phyloP scores from a whole-genome alignment of 35 echinoderm and acorn worm genomes.

The Heliocidaris erythrogramma region DNA sequence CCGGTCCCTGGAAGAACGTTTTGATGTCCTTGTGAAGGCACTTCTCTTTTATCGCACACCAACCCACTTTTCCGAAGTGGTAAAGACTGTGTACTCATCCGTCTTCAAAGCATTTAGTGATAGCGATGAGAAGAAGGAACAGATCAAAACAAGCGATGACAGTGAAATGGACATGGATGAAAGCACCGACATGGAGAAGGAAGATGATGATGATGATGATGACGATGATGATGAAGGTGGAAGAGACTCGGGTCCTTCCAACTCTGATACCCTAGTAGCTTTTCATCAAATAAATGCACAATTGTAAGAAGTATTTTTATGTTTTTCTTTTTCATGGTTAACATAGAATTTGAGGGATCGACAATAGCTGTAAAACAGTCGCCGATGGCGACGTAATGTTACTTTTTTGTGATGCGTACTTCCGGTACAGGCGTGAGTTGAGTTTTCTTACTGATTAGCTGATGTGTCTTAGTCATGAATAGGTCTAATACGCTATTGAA shows the following conservation, averaged over 20 bases:
- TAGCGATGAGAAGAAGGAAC: constrained; percentile 29
- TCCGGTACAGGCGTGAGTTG: too few relatives aligned
- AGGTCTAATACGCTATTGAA: too few relatives aligned
- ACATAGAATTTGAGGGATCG: too few relatives aligned
- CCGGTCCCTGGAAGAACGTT: constrained; percentile 33
- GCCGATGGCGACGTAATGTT: too few relatives aligned
- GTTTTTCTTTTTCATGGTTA: background rate
- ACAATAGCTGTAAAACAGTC: too few relatives aligned
- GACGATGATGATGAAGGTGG: constrained; percentile 51
- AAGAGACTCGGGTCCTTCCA: background rate
- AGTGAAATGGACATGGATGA: constrained; percentile 13
- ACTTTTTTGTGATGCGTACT: too few relatives aligned
- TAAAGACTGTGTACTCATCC: constrained; percentile 62
- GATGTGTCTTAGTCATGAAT: too few relatives aligned
- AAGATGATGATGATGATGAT: constrained; percentile 50
- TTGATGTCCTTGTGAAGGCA: constrained; percentile 63
- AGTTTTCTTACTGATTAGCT: too few relatives aligned
- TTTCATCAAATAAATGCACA: constrained; percentile 80
- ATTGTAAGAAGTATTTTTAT: constrained; percentile 54
- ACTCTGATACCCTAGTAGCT: constrained; percentile 46
- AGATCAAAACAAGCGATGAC: background rate
- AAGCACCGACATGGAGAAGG: constrained; percentile 40
- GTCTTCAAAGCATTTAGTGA: constrained; percentile 62
- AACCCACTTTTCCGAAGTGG: constrained; percentile 29
- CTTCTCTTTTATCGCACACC: constrained; percentile 55